Percentiles rank a stretch among this genome's conserved stretches.
Evolutionary conservation across 2,113 vertebrate genomes (phyloP).

Genomic region (Chlorodrepanis virens): DNA sequence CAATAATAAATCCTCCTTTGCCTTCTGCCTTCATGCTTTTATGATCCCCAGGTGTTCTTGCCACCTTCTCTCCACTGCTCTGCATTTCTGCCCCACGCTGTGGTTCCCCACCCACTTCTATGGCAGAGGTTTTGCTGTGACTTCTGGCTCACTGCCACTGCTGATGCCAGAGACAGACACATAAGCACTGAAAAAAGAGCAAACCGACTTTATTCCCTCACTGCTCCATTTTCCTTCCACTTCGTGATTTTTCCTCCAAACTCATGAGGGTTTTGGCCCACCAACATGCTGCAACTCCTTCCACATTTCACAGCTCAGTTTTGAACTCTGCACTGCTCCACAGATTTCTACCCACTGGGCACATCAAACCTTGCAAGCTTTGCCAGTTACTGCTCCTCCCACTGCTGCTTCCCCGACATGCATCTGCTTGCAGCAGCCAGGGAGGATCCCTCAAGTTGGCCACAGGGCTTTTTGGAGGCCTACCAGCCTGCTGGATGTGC

Average conservation of each 20-base stretch:
- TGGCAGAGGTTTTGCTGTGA: not conserved
- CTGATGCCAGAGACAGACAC: not conserved
- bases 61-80: not conserved
- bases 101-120: not conserved
- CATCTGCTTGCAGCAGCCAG: not conserved
- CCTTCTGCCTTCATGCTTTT: not conserved
- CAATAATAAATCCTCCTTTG: not conserved
- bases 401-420: not conserved
- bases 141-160: not conserved
- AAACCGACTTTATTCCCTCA: not conserved
- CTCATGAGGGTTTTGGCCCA: not conserved
- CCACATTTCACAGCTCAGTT: not conserved
- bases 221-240: not conserved
- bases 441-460: not conserved
- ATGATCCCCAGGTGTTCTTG: not conserved
- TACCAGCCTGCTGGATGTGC: not conserved
- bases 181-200: not conserved
- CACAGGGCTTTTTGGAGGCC: constrained; percentile 34
- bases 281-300: rapidly evolving
- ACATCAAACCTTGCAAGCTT: not conserved
- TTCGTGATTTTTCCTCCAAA: not conserved
- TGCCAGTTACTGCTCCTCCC: not conserved
- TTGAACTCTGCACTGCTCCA: not conserved
- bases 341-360: not conserved
- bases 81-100: not conserved